A percentile compares a stretch with the other conserved stretches of the same genome.
These are phyloP conservation scores for Cercopithecus neglectus DNA, from an alignment of 2,797 vertebrate species.

Conservation along the genomic window DNA sequence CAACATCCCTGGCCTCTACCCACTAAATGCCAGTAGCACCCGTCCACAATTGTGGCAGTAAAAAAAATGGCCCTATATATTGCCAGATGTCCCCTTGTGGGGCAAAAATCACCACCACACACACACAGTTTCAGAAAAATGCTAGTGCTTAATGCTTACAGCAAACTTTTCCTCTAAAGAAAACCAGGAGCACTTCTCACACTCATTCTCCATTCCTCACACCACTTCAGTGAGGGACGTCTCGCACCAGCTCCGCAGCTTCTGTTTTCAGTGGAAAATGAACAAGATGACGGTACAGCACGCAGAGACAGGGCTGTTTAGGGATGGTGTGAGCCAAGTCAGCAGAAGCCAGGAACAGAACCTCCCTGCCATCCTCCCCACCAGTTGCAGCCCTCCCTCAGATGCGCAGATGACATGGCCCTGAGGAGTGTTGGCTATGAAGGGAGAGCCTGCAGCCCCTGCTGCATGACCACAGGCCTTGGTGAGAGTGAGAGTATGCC, in stretches of 20 bases:
- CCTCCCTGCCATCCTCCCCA: neutral
- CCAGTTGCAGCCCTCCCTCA: accelerated
- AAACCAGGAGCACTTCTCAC: neutral
- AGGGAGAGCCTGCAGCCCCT: neutral
- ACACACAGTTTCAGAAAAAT: neutral
- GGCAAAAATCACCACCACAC: neutral
- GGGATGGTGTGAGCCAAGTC: neutral
- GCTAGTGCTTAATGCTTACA: neutral
- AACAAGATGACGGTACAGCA: accelerated
- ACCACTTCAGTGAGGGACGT: neutral
- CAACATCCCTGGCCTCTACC: neutral
- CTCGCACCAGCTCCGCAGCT: accelerated
- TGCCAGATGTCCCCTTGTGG: neutral
- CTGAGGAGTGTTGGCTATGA: neutral
- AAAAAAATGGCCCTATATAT: neutral
- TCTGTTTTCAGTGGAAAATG: neutral
- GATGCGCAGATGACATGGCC: accelerated
- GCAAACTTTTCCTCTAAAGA: neutral
- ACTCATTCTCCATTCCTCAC: neutral
- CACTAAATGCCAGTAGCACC: neutral
- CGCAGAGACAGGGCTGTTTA: neutral
- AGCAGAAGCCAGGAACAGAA: neutral
- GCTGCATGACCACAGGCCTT: neutral
- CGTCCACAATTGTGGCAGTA: neutral
- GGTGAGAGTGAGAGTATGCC: accelerated